These are phyloP conservation scores for Neoseiulus cucumeris DNA, from an alignment of 1,140 invertebrate genomes.

Conservation along the genomic window DNA sequence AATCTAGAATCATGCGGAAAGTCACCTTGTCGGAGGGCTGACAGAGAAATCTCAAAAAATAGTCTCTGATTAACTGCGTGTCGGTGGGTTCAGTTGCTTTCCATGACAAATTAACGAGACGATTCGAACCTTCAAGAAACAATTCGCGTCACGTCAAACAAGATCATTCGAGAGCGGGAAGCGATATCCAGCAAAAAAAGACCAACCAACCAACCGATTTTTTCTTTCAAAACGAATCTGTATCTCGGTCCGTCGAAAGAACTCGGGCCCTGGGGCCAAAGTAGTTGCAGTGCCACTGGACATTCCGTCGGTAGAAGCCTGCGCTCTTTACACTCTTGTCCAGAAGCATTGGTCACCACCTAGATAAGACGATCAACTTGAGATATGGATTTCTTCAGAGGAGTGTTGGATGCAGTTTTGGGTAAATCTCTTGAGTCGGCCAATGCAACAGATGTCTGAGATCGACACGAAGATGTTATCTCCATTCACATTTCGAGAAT, in stretches of 20 bases:
- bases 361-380: neutral
- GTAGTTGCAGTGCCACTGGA: constrained; percentile 70
- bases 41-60: constrained; percentile 71
- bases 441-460: too few relatives aligned
- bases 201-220: neutral
- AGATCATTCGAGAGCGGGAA: too few relatives aligned
- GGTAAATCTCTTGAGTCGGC: too few relatives aligned
- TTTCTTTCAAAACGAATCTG: constrained; percentile 20
- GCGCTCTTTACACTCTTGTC: constrained; percentile 75
- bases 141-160: neutral
- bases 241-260: constrained; percentile 18
- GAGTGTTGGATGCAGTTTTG: too few relatives aligned
- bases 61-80: constrained; percentile 66
- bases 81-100: constrained; percentile 57
- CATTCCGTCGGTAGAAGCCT: constrained; percentile 61
- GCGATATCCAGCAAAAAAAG: too few relatives aligned
- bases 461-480: too few relatives aligned
- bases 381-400: too few relatives aligned
- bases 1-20: too few relatives aligned
- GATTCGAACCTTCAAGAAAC: neutral
- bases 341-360: constrained; percentile 37
- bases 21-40: constrained; percentile 50
- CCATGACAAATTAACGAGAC: constrained; percentile 22
- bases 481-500: too few relatives aligned
- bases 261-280: constrained; percentile 53